phyloP scores from a whole-genome alignment of 2,113 vertebrate species.

The Pelecanus crispus region DNA sequence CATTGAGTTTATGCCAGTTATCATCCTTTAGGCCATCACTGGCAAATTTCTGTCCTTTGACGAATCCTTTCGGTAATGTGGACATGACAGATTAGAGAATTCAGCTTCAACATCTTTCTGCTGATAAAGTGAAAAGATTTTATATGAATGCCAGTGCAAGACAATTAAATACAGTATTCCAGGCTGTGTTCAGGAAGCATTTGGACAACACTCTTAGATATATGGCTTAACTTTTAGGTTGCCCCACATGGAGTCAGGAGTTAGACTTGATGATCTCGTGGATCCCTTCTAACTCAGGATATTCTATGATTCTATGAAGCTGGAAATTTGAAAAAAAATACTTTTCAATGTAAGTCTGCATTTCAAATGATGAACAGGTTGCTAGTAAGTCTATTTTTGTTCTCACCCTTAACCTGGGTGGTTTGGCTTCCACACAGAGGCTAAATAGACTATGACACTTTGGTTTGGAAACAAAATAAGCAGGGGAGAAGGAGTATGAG shows the following conservation, averaged over 20 bases:
- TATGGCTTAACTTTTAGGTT: not conserved
- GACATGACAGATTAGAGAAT: not conserved
- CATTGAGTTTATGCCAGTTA: not conserved
- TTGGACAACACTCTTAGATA: not conserved
- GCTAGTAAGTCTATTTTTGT: not conserved
- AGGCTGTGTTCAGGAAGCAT: not conserved
- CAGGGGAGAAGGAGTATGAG: not conserved
- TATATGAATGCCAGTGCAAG: not conserved
- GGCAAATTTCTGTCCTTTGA: not conserved
- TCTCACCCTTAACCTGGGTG: not conserved
- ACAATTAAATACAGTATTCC: not conserved
- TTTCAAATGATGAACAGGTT: not conserved
- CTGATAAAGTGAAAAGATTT: not conserved
- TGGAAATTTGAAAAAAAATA: not conserved
- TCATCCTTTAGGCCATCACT: not conserved
- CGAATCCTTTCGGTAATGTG: not conserved
- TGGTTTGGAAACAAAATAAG: not conserved
- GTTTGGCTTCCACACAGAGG: not conserved
- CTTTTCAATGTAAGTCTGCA: not conserved
- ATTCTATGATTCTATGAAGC: not conserved
- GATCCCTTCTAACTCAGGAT: not conserved
- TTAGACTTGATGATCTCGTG: not conserved
- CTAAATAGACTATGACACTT: not conserved
- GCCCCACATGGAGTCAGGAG: not conserved
- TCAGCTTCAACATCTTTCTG: not conserved